Conservation (phyloP, 1,140 invertebrate species). For the Ostrea edulis region DNA sequence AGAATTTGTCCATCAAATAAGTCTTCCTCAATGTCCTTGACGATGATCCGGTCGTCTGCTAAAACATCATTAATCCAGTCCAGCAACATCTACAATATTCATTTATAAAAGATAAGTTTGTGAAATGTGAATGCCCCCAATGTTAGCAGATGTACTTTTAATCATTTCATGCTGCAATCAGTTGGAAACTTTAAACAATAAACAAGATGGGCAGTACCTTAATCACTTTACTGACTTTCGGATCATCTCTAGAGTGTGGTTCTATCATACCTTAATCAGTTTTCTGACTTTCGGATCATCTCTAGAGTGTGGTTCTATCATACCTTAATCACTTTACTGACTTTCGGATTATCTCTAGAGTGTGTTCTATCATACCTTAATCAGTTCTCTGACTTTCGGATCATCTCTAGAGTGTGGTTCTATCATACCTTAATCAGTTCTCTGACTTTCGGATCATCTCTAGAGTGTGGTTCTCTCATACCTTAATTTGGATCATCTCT, state of each 20-base stretch:
- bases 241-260: neutral
- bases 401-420: neutral
- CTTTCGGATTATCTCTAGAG: neutral
- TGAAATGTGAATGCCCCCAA: too few species aligned
- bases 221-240: neutral
- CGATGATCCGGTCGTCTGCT: conserved; percentile 97
- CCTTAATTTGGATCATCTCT: neutral
- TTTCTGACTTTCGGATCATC: neutral
- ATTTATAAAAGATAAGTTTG: too few species aligned
- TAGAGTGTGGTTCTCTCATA: conserved; percentile 94
- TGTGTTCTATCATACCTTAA: conserved; percentile 61
- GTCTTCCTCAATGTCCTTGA: conserved; percentile 98
- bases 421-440: conserved; percentile 87
- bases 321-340: conserved; percentile 58
- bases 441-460: conserved; percentile 91
- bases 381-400: neutral
- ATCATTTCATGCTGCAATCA: too few species aligned
- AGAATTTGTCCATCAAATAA: conserved; percentile 99
- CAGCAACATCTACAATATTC: conserved; percentile 86
- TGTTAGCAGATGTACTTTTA: too few species aligned
- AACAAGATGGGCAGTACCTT: neutral
- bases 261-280: conserved; percentile 61
- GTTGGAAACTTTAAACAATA: too few species aligned
- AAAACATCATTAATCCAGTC: conserved; percentile 99
- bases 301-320: neutral